These are phyloP conservation scores for Pomatorhinus ruficollis DNA, from an alignment of 2,113 vertebrate genomes.

Conservation along the genomic window DNA sequence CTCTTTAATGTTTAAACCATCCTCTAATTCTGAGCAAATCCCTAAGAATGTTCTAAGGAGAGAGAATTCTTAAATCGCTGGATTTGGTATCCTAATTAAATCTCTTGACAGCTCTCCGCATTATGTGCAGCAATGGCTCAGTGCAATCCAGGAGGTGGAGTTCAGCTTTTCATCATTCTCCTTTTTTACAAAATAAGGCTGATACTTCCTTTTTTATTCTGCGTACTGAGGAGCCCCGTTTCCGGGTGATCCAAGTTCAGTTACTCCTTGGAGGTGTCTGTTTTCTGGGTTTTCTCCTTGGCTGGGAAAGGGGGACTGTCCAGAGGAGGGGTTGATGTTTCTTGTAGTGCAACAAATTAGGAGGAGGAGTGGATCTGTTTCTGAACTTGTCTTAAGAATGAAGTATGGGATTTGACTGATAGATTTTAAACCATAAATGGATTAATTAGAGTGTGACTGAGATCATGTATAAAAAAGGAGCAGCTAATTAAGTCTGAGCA, in stretches of 20 bases:
- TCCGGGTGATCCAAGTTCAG: not conserved
- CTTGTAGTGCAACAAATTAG: slow-evolving; percentile 32
- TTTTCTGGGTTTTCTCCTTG: not conserved
- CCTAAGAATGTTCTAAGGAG: slow-evolving; percentile 52
- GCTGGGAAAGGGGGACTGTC: not conserved
- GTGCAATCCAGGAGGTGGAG: not conserved
- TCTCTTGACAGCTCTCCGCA: not conserved
- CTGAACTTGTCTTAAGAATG: slow-evolving; percentile 33
- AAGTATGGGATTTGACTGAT: slow-evolving; percentile 63
- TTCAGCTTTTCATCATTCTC: not conserved
- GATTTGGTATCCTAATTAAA: slow-evolving; percentile 64
- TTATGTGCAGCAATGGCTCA: not conserved
- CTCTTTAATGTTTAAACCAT: slow-evolving; percentile 49
- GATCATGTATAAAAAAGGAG: slow-evolving; percentile 46
- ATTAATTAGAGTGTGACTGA: slow-evolving; percentile 64
- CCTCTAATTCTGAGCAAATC: slow-evolving; percentile 56
- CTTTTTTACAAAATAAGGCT: not conserved
- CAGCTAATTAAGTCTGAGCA: slow-evolving; percentile 46
- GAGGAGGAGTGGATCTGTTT: slow-evolving; percentile 44
- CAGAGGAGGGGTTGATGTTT: not conserved
- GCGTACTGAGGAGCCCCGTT: not conserved
- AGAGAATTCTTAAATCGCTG: slow-evolving; percentile 53
- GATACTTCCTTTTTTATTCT: not conserved
- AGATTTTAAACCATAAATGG: slow-evolving; percentile 64
- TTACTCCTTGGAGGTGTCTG: not conserved